These are phyloP conservation scores for Dipodomys ordii DNA, from an alignment of 2,113 vertebrate genomes.

Conservation along the genomic window DNA sequence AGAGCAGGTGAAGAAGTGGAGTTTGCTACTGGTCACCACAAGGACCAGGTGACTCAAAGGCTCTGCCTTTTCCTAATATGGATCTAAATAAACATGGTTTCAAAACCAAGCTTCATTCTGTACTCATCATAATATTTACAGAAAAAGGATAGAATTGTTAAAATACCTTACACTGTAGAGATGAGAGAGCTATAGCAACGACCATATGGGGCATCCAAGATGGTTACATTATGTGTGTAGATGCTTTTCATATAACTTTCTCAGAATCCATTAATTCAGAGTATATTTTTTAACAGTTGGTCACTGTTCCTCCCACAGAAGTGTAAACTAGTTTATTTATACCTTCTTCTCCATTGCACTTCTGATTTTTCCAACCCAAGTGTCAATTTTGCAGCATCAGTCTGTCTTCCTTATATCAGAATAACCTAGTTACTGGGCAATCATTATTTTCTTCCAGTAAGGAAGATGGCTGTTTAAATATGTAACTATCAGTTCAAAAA, in stretches of 20 bases:
- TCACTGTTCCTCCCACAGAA: not conserved
- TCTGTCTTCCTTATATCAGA: not conserved
- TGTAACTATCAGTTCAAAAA: not conserved
- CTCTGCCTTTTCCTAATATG: not conserved
- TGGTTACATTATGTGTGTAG: not conserved
- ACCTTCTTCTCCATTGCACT: not conserved
- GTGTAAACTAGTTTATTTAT: not conserved
- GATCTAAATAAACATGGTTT: not conserved
- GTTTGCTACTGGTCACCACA: rapidly evolving
- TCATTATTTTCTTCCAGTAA: not conserved
- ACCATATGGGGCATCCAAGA: rapidly evolving
- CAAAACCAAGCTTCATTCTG: conserved; percentile 6
- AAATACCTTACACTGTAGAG: not conserved
- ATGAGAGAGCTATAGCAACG: not conserved
- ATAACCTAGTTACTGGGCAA: not conserved
- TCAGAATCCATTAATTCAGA: not conserved
- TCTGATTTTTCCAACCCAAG: not conserved
- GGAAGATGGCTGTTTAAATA: not conserved
- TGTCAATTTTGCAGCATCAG: not conserved
- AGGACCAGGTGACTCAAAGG: not conserved
- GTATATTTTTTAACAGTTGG: not conserved
- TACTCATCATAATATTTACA: not conserved
- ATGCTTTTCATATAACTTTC: not conserved
- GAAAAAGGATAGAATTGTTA: not conserved
- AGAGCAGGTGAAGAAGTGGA: not conserved